Percentiles rank a stretch among this genome's conserved stretches.
These are phyloP conservation scores for Anarhynchus alexandrinus DNA, from an alignment of 2,113 vertebrate genomes.

Conservation along the genomic window DNA sequence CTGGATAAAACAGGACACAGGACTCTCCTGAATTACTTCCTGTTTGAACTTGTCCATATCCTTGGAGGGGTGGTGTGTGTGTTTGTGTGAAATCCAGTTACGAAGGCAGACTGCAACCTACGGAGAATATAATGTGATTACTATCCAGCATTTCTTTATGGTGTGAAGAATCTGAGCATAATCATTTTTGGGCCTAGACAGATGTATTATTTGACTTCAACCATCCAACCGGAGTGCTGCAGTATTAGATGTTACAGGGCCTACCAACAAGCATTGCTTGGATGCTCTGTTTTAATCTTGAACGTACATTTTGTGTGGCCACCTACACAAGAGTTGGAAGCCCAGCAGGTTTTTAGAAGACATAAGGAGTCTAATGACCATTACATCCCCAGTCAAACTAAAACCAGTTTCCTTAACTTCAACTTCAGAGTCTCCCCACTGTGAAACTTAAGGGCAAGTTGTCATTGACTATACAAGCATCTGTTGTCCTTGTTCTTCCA, in stretches of 20 bases:
- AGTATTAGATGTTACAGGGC: background rate
- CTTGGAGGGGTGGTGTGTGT: fast-evolving
- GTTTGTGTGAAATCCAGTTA: background rate
- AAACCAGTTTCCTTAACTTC: background rate
- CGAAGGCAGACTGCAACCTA: background rate
- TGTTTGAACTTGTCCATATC: background rate
- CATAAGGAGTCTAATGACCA: background rate
- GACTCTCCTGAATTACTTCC: background rate
- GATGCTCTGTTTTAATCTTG: background rate
- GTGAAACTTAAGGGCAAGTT: background rate
- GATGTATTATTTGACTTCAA: background rate
- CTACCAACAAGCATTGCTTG: background rate
- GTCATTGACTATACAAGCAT: background rate
- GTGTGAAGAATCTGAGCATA: background rate
- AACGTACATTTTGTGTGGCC: background rate
- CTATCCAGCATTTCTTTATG: background rate
- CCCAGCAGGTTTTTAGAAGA: background rate
- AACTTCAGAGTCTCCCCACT: background rate
- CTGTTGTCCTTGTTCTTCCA: background rate
- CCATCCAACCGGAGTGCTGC: background rate
- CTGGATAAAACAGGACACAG: background rate
- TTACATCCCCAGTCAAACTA: background rate
- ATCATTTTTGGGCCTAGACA: background rate
- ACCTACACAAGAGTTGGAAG: background rate
- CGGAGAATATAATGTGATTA: background rate